Evolutionary conservation across 2,888 invertebrate species (phyloP).

Genomic region (Pelosia muscerda): DNA sequence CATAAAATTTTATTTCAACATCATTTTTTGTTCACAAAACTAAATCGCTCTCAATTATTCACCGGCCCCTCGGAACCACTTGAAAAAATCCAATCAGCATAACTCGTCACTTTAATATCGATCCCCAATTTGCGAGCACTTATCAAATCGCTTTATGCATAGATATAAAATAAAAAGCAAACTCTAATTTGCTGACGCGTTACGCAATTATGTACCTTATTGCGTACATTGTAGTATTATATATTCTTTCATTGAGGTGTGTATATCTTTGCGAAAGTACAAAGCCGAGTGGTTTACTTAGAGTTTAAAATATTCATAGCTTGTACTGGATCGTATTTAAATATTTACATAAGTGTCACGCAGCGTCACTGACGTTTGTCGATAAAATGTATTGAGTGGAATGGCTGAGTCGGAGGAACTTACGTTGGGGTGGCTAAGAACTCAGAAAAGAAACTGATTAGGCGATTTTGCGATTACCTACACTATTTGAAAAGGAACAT

Average conservation of each 20-base stretch:
- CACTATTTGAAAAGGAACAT: neutral
- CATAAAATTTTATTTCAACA: conserved; percentile 54
- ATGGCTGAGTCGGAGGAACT: conserved; percentile 66
- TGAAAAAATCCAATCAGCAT: conserved; percentile 87
- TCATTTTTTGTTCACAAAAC: conserved; percentile 66
- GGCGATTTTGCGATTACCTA: conserved; percentile 24
- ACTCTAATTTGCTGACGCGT: conserved; percentile 52
- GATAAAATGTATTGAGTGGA: conserved; percentile 84
- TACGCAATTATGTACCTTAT: conserved; percentile 69
- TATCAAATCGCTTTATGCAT: conserved; percentile 84
- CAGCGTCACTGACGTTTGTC: conserved; percentile 83
- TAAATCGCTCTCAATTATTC: conserved; percentile 84
- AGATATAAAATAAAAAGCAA: conserved; percentile 74
- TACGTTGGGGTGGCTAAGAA: conserved; percentile 44
- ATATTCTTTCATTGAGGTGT: conserved; percentile 71
- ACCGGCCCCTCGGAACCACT: conserved; percentile 78
- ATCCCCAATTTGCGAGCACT: conserved; percentile 84
- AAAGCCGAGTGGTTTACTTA: conserved; percentile 84
- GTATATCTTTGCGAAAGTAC: conserved; percentile 72
- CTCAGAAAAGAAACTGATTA: conserved; percentile 42
- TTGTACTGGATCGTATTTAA: conserved; percentile 88
- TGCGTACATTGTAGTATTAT: conserved; percentile 61
- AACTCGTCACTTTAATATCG: conserved; percentile 85
- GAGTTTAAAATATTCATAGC: conserved; percentile 88
- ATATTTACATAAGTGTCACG: conserved; percentile 88